These are phyloP conservation scores for Eugnorisma glareosa DNA, from an alignment of 2,888 invertebrate species.

Conservation along the genomic window DNA sequence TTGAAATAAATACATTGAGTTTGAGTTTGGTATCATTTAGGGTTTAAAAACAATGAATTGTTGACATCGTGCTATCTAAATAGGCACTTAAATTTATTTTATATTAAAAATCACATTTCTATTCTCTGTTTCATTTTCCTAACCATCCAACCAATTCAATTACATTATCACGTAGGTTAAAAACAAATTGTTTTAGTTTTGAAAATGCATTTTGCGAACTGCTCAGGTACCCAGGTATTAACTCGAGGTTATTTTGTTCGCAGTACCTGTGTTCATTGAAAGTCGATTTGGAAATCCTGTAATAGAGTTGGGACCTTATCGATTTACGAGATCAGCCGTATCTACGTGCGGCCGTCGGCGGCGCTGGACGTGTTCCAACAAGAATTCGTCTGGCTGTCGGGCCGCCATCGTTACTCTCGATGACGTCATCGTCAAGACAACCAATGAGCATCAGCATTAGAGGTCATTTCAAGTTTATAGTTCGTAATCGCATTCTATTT, in stretches of 20 bases:
- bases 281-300: conserved; percentile 72
- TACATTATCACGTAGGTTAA: neutral
- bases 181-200: too few relatives aligned
- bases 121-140: neutral
- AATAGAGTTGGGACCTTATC: conserved; percentile 69
- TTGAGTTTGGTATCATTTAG: too few relatives aligned
- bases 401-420: too few relatives aligned
- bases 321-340: conserved; percentile 68
- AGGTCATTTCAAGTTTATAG: neutral
- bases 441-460: conserved; percentile 47
- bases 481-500: neutral
- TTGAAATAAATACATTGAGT: too few relatives aligned
- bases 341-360: neutral
- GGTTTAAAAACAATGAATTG: conserved; percentile 1
- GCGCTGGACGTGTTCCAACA: too few relatives aligned
- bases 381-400: too few relatives aligned
- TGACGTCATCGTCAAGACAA: too few relatives aligned
- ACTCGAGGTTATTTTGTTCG: conserved; percentile 13
- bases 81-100: conserved; percentile 13
- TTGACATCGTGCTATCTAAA: neutral
- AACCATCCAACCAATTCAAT: neutral
- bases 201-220: neutral
- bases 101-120: conserved; percentile 17
- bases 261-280: conserved; percentile 67
- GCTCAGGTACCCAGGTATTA: neutral